Base-by-base conservation (phyloP, 1,140 invertebrate genomes). In the Panagrolaimus sp. region DNA sequence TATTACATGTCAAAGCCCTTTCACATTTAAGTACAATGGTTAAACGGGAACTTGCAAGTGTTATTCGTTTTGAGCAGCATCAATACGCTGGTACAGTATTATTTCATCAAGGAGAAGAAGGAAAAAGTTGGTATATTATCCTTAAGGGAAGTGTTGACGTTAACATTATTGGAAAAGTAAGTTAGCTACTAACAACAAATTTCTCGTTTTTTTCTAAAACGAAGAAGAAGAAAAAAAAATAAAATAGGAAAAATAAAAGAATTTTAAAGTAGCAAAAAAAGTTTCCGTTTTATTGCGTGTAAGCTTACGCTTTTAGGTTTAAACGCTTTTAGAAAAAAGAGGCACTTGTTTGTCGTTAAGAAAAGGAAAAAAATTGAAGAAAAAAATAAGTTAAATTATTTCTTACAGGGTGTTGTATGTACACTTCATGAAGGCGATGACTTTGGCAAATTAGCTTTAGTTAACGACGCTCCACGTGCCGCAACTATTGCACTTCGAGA, bases 21-120 rank as follows among this genome's bases (percentile, higher is more conserved):
- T 88, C 89, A 9, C 90, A 93, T 78, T 84, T 93, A 26, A 90
- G 90, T 62, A 91, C 90, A 73, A 90, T 90, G 76, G 90, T 93
- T 45, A 92, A 91, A 84, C 85, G 89, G 68, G 91, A 92, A 84
- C 83, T 93, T 64, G 89, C 91, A 48, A 88, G 88, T 65, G 90
- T 91, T 68, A 88, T 93, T 67, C 87, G 91, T 71, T 91, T 91
- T 83, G 91, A 93, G 84, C 88, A 90, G 17, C 90, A 92, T 84
- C 87, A 89, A n/a, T 88, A 88, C 80, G 87, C 89, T 46, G 90
- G 90, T 62, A 90, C 89, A 71, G 88, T 91, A 63, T 87, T 93
- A 78, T 93, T 93, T 83, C 90, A 91, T 82, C 91, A 93, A 86
- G 91, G 91, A 48, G 91, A 92, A 81, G 90, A 91, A 83, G 91